Conservation (phyloP, 2,888 invertebrate genomes). For the Nebria salina region DNA sequence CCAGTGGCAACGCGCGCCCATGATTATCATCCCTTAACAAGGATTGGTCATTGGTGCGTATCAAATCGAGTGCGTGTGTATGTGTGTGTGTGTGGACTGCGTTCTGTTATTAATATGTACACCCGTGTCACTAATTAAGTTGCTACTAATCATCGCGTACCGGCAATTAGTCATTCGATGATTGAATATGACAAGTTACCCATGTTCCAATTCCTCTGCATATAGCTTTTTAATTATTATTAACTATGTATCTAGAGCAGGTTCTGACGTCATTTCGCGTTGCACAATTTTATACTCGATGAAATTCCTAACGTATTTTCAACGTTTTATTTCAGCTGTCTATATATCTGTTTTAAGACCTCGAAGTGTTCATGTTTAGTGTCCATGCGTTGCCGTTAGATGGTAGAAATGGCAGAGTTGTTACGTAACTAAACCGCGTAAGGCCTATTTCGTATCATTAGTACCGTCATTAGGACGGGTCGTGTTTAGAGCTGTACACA, state of each 20-base stretch:
- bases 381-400: background rate
- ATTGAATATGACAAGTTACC: constrained; percentile 17
- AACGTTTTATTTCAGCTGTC: too few relatives aligned
- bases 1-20: background rate
- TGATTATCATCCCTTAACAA: background rate
- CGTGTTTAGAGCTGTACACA: constrained; percentile 34
- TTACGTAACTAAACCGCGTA: constrained; percentile 35
- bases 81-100: background rate
- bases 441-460: constrained; percentile 37
- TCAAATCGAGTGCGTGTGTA: background rate
- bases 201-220: constrained; percentile 1
- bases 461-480: constrained; percentile 36
- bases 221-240: background rate
- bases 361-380: background rate
- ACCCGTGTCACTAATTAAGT: constrained; percentile 26
- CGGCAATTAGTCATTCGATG: constrained; percentile 16
- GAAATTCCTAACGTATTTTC: too few relatives aligned
- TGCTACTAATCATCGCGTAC: constrained; percentile 14
- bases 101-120: constrained; percentile 13
- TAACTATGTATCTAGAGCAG: background rate
- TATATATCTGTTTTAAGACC: background rate
- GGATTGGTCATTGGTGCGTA: background rate
- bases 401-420: background rate
- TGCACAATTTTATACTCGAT: too few relatives aligned
- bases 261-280: background rate